Conservation (phyloP, 2,113 vertebrate genomes). For the Caloenas nicobarica region DNA sequence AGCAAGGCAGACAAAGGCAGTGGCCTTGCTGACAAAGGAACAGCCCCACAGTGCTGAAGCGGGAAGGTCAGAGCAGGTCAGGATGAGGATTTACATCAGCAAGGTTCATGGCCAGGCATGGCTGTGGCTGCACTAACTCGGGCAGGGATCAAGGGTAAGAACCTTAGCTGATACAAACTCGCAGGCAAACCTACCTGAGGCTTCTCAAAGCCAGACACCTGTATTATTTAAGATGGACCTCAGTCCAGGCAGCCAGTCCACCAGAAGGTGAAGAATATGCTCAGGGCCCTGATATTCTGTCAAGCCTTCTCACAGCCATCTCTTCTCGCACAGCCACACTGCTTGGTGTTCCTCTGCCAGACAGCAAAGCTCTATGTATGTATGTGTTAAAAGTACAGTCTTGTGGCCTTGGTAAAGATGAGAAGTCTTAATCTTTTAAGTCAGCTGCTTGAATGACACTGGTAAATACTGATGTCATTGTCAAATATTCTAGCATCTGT, state of each 20-base stretch:
- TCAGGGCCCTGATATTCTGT: not conserved
- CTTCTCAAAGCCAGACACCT: not conserved
- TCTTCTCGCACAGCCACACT: not conserved
- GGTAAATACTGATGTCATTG: not conserved
- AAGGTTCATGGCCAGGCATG: fast-evolving
- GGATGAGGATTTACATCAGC: not conserved
- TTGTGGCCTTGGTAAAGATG: not conserved
- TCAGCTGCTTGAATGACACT: not conserved
- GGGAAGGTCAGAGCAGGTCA: not conserved
- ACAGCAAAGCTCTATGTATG: not conserved
- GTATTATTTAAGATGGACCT: not conserved
- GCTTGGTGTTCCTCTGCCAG: not conserved
- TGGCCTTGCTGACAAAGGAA: not conserved
- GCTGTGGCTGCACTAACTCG: not conserved
- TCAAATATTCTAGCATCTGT: not conserved
- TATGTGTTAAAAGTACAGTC: not conserved
- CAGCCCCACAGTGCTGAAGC: not conserved
- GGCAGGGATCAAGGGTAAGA: not conserved
- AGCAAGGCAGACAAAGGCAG: not conserved
- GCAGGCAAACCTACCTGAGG: not conserved
- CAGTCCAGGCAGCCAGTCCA: not conserved
- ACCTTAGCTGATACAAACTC: not conserved
- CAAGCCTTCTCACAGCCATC: not conserved
- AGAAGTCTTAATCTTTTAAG: not conserved
- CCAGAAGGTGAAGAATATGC: not conserved